Conservation (phyloP, 2,113 vertebrate species). For the Odobenus rosmarus region DNA sequence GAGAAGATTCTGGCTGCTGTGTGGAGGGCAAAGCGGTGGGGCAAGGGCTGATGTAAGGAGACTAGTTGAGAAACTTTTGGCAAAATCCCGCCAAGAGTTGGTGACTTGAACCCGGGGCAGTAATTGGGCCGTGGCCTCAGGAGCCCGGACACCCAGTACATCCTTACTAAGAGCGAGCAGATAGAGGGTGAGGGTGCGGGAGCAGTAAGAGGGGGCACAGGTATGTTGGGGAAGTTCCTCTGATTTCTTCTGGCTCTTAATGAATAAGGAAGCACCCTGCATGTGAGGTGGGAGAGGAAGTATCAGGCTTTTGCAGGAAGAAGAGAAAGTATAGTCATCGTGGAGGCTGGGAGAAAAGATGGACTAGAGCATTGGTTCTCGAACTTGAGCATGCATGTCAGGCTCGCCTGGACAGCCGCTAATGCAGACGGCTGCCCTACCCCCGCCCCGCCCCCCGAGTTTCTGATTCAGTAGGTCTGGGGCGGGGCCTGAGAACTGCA, state of each 20-base stretch:
- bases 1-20: not conserved
- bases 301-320: not conserved
- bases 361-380: not conserved
- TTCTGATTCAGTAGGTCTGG: not conserved
- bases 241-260: not conserved
- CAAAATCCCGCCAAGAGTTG: not conserved
- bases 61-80: not conserved
- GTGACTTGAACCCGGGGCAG: not conserved
- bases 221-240: not conserved
- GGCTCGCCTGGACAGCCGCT: not conserved
- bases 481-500: not conserved
- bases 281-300: not conserved
- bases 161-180: not conserved
- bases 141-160: accelerated
- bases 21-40: not conserved
- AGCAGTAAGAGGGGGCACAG: too few species aligned
- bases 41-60: not conserved
- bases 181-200: not conserved
- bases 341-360: not conserved
- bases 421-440: not conserved
- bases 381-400: not conserved
- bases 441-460: too few species aligned
- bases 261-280: not conserved
- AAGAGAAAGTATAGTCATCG: not conserved
- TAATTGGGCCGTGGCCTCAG: not conserved